Percentiles rank a stretch among this genome's conserved stretches.
These are phyloP conservation scores for Clepsis dumicolana DNA, from an alignment of 2,888 invertebrate genomes.

Conservation along the genomic window DNA sequence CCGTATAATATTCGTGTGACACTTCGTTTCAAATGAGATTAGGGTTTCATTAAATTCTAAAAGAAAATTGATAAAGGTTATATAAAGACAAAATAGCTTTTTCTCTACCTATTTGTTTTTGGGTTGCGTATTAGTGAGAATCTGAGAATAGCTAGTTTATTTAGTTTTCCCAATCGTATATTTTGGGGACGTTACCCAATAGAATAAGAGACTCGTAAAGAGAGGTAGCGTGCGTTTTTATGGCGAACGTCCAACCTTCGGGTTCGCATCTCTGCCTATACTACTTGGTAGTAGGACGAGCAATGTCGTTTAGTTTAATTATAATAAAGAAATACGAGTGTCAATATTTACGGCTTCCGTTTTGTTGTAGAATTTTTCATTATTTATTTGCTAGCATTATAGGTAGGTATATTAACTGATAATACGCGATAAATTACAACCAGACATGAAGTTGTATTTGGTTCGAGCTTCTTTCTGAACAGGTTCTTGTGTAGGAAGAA, in stretches of 20 bases:
- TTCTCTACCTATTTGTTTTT: background rate
- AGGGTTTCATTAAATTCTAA: background rate
- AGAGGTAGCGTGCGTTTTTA: slow-evolving; percentile 13
- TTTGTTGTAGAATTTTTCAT: no score
- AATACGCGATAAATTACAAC: no score
- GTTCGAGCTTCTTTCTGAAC: no score
- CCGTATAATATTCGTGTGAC: background rate
- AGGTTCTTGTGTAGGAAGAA: no score
- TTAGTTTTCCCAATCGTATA: slow-evolving; percentile 10
- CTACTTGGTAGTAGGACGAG: background rate
- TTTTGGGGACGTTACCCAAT: slow-evolving; percentile 21
- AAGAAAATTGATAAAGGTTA: background rate
- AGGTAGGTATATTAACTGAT: no score
- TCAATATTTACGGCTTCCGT: background rate
- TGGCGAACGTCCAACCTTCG: slow-evolving; percentile 10
- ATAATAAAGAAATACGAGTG: background rate
- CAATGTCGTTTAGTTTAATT: background rate
- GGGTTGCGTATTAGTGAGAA: background rate
- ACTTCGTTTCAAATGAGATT: slow-evolving; percentile 4
- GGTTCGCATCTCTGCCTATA: background rate
- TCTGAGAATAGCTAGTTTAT: slow-evolving; percentile 12
- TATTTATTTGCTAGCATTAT: no score
- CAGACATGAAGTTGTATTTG: no score
- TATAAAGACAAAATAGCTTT: background rate
- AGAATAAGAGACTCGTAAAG: slow-evolving; percentile 29